Conservation (phyloP, 2,113 vertebrate species). For the Notechis scutatus region DNA sequence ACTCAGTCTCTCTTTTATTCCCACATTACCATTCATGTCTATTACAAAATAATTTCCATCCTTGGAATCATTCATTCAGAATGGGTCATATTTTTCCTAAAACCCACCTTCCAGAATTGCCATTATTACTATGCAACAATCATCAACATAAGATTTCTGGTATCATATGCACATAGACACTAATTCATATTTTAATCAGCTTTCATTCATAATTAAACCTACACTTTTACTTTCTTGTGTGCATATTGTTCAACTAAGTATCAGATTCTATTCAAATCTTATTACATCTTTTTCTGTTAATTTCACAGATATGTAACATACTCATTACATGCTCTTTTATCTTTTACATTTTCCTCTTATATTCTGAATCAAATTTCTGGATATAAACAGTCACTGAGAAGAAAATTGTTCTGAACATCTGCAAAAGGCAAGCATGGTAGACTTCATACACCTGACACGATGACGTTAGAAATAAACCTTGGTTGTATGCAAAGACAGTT, state of each 20-base stretch:
- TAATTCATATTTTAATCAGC: not conserved
- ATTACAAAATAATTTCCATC: not conserved
- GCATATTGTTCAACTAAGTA: not conserved
- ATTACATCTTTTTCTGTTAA: not conserved
- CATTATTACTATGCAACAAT: not conserved
- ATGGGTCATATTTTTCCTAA: not conserved
- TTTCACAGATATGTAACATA: not conserved
- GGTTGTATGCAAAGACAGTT: not conserved
- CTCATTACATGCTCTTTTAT: not conserved
- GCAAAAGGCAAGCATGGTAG: not conserved
- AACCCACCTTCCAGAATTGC: not conserved
- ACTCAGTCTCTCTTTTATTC: not conserved
- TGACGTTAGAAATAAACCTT: not conserved
- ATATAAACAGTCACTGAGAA: not conserved
- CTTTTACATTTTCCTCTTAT: not conserved
- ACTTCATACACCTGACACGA: not conserved
- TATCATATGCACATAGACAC: not conserved
- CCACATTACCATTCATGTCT: not conserved
- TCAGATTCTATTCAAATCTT: not conserved
- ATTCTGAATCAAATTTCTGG: not conserved
- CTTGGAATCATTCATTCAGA: not conserved
- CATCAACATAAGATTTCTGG: not conserved
- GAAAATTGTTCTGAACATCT: not conserved
- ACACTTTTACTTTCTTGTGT: not conserved
- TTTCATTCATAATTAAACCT: not conserved